Evolutionary conservation across 2,888 invertebrate species (phyloP).

Genomic region (Molorchus minor): DNA sequence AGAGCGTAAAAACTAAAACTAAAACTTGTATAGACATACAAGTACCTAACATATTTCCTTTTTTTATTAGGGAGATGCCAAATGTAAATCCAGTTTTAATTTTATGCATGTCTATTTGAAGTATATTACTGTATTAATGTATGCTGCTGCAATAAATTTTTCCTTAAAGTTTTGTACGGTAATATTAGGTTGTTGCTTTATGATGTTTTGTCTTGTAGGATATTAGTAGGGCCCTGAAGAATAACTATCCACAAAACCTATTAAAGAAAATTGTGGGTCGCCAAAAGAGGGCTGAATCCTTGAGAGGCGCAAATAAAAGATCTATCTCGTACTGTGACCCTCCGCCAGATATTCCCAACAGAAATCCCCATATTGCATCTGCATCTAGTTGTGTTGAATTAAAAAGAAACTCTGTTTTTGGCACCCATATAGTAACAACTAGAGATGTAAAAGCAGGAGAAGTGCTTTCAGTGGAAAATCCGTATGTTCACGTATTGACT

Average conservation of each 20-base stretch:
- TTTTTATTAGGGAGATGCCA: no score
- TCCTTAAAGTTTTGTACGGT: no score
- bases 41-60: no score
- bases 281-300: slow-evolving; percentile 44
- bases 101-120: no score
- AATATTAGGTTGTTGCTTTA: no score
- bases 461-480: slow-evolving; percentile 77
- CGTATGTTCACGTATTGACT: slow-evolving; percentile 69
- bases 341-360: slow-evolving; percentile 20
- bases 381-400: slow-evolving; percentile 73
- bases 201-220: no score
- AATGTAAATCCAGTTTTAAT: no score
- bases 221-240: slow-evolving; percentile 69
- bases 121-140: no score
- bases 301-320: slow-evolving; percentile 29
- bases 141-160: no score
- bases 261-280: slow-evolving; percentile 64
- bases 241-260: slow-evolving; percentile 70
- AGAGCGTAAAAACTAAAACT: no score
- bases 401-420: slow-evolving; percentile 67
- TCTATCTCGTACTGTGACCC: slow-evolving; percentile 40
- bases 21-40: no score
- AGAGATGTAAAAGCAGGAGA: slow-evolving; percentile 77
- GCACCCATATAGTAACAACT: slow-evolving; percentile 75
- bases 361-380: slow-evolving; percentile 57